Base-by-base conservation (phyloP, 2,113 vertebrate species). In the Manacus vitellinus region DNA sequence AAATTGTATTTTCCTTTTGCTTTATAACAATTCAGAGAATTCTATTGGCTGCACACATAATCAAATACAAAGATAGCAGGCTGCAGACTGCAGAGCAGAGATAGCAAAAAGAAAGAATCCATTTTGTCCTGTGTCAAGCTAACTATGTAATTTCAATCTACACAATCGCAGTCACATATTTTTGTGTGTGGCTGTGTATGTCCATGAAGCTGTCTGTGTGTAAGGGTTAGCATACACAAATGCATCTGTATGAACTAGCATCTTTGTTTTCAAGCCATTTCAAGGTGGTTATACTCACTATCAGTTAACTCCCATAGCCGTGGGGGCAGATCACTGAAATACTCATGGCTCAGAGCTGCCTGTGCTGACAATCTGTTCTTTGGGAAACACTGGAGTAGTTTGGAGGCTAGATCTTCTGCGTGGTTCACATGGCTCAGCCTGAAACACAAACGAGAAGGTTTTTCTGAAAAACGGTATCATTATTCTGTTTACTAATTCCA, bases 331-430 rank as follows among this genome's bases (percentile, higher is more conserved):
- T 99, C 98, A 98, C 98, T 99, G 98, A 99, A 99, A 98, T 99
- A 99, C 93, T 99, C 98, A 1, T 99, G 99, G 98, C 98, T 98
- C 96, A 99, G 98, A 66, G 99, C 99, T 44, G 98, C 98, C 97
- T 98, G 99, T 63, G 99, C 99, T 21, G 99, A 99, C 94, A 99
- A 97, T 83, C 99, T 99, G 97, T 99, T 99, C 99, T 99, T 99
- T 98, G 99, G 99, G 97, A 99, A 99, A 98, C 99, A 99, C 94
- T 99, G 99, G 61, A 99, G 99, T 92, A 99, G 99, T 97, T 99
- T 99, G 97, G 98, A 99, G 84, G 99, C 99, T 96, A 99, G 98
- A 96, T 99, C 99, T 96, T 99, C 99, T 22, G 99, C 99, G 9
- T 99, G 99, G 96, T 99, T 98, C 97, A 99, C 98, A 43, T 98